Evolutionary conservation across 2,797 vertebrate genomes (phyloP).

Genomic region (Alcedo quadribrachys): DNA sequence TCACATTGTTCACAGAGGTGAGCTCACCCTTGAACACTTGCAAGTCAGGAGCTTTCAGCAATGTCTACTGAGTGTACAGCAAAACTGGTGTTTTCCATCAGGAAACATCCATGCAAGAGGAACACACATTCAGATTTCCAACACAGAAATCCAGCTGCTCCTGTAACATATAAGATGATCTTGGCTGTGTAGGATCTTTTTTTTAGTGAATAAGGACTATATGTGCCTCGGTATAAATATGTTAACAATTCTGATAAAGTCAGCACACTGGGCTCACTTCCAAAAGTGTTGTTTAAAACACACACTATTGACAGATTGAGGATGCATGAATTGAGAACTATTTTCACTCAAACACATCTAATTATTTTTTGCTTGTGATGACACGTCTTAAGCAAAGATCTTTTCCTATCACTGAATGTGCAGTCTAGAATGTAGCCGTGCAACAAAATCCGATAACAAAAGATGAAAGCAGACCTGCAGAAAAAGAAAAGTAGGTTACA

Average conservation of each 20-base stretch:
- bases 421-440: not conserved
- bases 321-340: slow-evolving; percentile 13
- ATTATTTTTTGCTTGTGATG: slow-evolving; percentile 7
- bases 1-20: accelerated
- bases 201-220: slow-evolving; percentile 20
- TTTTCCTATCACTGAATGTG: not conserved
- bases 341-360: not conserved
- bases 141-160: not conserved
- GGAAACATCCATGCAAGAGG: not conserved
- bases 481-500: not conserved
- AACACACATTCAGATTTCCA: not conserved
- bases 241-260: slow-evolving; percentile 51
- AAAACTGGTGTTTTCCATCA: not conserved
- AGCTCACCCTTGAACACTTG: not conserved
- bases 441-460: not conserved
- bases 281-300: slow-evolving; percentile 39
- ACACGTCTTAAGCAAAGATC: not conserved
- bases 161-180: not conserved
- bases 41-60: not conserved
- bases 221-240: slow-evolving; percentile 27
- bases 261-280: slow-evolving; percentile 19
- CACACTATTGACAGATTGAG: slow-evolving; percentile 12
- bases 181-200: not conserved
- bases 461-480: not conserved
- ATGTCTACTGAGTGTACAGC: not conserved